These are phyloP conservation scores for Phylloscopus trochilus DNA, from an alignment of 2,113 vertebrate genomes.

Conservation along the genomic window DNA sequence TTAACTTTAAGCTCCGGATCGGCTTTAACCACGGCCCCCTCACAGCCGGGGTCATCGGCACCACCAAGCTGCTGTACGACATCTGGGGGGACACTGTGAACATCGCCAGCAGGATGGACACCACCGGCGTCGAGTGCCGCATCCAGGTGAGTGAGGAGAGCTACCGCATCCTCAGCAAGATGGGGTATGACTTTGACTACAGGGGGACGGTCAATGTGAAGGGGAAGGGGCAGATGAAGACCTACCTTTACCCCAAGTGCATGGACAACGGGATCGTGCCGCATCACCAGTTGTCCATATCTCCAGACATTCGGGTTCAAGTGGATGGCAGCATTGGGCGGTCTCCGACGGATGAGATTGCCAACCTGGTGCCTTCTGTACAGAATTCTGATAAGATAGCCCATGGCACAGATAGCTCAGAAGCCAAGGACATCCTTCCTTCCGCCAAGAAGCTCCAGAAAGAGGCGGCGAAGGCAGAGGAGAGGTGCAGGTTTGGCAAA, in stretches of 20 bases:
- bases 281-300: slow-evolving; percentile 85
- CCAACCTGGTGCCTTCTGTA: slow-evolving; percentile 84
- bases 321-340: slow-evolving; percentile 99
- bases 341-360: slow-evolving; percentile 93
- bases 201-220: slow-evolving; percentile 98
- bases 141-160: slow-evolving; percentile 98
- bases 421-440: slow-evolving; percentile 61
- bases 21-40: slow-evolving; percentile 97
- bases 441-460: slow-evolving; percentile 66
- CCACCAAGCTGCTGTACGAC: slow-evolving; percentile 96
- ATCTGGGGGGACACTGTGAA: slow-evolving; percentile 99
- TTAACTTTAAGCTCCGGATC: slow-evolving; percentile 94
- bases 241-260: slow-evolving; percentile 94
- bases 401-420: slow-evolving; percentile 52
- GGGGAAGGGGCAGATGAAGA: slow-evolving; percentile 99
- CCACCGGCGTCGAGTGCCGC: slow-evolving; percentile 94
- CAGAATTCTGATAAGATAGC: slow-evolving; percentile 65
- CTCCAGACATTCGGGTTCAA: slow-evolving; percentile 93
- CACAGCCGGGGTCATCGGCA: slow-evolving; percentile 95
- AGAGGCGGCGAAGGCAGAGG: slow-evolving; percentile 41
- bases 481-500: slow-evolving; percentile 59
- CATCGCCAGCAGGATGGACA: slow-evolving; percentile 98
- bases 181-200: slow-evolving; percentile 97
- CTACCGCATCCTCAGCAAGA: slow-evolving; percentile 86
- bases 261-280: slow-evolving; percentile 82